Evolutionary conservation across 2,888 invertebrate genomes (phyloP).

Genomic region (Agrotis segetum): DNA sequence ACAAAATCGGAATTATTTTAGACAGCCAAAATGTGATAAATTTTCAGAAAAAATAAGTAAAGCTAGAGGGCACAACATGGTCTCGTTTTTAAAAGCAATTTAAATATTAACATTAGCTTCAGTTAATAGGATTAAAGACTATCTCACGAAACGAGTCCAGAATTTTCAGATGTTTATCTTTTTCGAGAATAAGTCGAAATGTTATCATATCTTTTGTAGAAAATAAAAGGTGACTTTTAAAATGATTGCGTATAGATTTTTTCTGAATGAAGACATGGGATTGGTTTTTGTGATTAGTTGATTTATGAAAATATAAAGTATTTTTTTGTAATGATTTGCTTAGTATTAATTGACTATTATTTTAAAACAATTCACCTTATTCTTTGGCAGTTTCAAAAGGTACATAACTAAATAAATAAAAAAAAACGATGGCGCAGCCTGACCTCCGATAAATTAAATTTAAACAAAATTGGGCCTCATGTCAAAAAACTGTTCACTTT

Average conservation of each 20-base stretch:
- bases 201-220: slow-evolving; percentile 39
- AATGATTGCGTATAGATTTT: slow-evolving; percentile 23
- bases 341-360: too few species aligned
- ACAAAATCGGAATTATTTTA: neutral
- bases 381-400: too few species aligned
- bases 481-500: too few species aligned
- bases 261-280: neutral
- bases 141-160: slow-evolving; percentile 34
- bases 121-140: slow-evolving; percentile 51
- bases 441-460: too few species aligned
- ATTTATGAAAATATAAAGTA: neutral
- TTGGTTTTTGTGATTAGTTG: neutral
- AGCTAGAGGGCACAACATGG: slow-evolving; percentile 23
- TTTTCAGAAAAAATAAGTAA: slow-evolving; percentile 17
- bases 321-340: too few species aligned
- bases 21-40: neutral
- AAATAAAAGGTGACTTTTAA: slow-evolving; percentile 6
- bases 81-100: slow-evolving; percentile 45
- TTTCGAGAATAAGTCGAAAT: slow-evolving; percentile 36
- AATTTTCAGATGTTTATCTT: slow-evolving; percentile 44
- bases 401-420: too few species aligned
- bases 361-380: too few species aligned
- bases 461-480: too few species aligned
- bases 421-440: too few species aligned
- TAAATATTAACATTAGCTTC: slow-evolving; percentile 49